phyloP scores from a whole-genome alignment of 2,888 invertebrate species.

The Pteria penguin region DNA sequence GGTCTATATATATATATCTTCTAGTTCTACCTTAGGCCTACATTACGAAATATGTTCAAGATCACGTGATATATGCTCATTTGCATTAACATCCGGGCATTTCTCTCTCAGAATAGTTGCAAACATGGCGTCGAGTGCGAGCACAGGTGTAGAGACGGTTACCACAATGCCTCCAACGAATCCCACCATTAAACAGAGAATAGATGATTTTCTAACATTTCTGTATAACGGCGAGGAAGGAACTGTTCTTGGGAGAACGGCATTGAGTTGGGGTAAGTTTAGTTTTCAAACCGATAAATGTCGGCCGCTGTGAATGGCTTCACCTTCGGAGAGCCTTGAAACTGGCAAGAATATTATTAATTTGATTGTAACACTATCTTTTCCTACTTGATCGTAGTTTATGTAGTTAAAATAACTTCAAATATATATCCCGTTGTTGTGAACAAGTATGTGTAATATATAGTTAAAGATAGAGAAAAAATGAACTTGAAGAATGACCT shows the following conservation, averaged over 20 bases:
- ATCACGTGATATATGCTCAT: constrained; percentile 21
- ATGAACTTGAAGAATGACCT: too few relatives aligned
- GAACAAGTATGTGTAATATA: too few relatives aligned
- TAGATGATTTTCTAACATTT: constrained; percentile 82
- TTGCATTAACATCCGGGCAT: constrained; percentile 17
- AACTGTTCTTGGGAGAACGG: constrained; percentile 94
- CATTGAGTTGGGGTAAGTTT: constrained; percentile 88
- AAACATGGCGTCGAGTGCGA: constrained; percentile 63
- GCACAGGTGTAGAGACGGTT: constrained; percentile 62
- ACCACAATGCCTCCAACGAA: constrained; percentile 55
- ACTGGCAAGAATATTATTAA: too few relatives aligned
- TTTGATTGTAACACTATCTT: too few relatives aligned
- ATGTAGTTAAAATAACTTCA: too few relatives aligned
- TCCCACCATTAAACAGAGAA: constrained; percentile 56
- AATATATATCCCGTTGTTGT: too few relatives aligned
- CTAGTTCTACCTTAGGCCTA: too few relatives aligned
- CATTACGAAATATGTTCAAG: background rate
- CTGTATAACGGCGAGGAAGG: constrained; percentile 95
- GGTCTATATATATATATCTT: too few relatives aligned
- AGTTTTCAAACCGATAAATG: background rate
- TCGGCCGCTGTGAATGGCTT: constrained; percentile 1
- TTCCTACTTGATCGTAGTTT: too few relatives aligned
- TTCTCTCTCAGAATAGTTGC: constrained; percentile 7
- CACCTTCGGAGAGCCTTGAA: background rate
- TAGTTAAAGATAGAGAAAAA: too few relatives aligned